Evolutionary conservation across 2,888 invertebrate species (phyloP), one percentile per base, ranked within the genome.

Genomic region (Xestia xanthographa): DNA sequence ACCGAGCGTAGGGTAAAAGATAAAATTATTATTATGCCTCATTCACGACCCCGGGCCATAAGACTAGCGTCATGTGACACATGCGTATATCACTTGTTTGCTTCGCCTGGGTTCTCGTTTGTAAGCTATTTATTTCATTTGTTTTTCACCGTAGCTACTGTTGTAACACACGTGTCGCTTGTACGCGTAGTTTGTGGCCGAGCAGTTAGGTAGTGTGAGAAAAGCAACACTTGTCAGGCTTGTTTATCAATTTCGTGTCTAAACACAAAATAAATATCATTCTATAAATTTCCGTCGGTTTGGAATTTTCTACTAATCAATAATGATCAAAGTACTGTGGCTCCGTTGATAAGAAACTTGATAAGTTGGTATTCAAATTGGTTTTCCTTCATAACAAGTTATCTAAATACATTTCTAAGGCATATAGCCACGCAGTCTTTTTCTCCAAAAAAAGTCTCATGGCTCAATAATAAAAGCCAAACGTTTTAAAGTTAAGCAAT

Each of bases 1-100:
- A 75, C 45, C 2, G 22, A 12, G 41, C 20, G 14, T 56, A n/a
- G 22, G n/a, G 9, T 60, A 41, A 29, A 75, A 75, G 38, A 60
- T 75, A 41, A 72, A 22, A 34, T 9, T 26, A 26, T 26, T 14
- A 6, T 26, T 14, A 56, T 26, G 14, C 14, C 17, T 56, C 6
- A 26, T 8, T 26, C 26, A 56, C 26, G 56, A 56, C 56, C 56
- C 6, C 26, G 6, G 17, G 17, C 12, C 53, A 53, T n/a, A n/a
- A n/a, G 50, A n/a, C 50, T 11, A 22, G 48, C 3, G 2, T 48
- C 22, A 22, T 50, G 50, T 22, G 8, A 50, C 8, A 50, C 9
- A 9, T 9, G 50, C 50, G 22, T 50, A 50, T 4, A 11, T 22
- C 22, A 22, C 50, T 50, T 53, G n/a, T 53, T 53, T n/a, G 12